These are phyloP conservation scores for Cepphus grylle DNA, from an alignment of 2,113 vertebrate species.

Conservation along the genomic window DNA sequence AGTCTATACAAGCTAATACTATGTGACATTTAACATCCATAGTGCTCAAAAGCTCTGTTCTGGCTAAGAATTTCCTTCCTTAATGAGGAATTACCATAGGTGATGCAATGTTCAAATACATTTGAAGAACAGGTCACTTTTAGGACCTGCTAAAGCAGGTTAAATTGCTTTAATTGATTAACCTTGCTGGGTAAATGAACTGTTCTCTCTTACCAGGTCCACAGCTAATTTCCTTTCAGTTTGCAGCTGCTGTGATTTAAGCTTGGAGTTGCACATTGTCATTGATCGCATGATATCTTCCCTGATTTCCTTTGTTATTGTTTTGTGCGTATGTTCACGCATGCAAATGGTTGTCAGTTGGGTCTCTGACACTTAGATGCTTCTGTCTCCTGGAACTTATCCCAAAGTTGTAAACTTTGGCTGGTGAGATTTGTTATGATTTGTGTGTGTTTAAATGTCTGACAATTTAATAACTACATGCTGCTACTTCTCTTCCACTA, in stretches of 20 bases:
- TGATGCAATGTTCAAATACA: neutral
- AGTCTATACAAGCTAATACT: neutral
- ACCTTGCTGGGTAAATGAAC: neutral
- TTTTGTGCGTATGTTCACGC: neutral
- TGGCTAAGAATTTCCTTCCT: neutral
- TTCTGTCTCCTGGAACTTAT: neutral
- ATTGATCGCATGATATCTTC: neutral
- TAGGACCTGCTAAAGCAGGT: neutral
- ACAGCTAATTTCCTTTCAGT: neutral
- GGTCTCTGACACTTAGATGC: neutral
- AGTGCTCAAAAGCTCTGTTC: neutral
- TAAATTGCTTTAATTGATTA: neutral
- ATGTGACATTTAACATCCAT: rapidly evolving
- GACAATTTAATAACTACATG: constrained; percentile 67
- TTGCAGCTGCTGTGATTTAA: neutral
- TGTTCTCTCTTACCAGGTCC: neutral
- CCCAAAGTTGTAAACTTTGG: constrained; percentile 4
- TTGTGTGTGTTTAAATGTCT: constrained; percentile 52
- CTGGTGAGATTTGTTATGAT: constrained; percentile 44
- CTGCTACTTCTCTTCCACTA: constrained; percentile 41
- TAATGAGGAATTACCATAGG: neutral
- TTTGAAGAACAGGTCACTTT: neutral
- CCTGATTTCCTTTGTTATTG: neutral
- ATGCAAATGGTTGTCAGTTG: neutral
- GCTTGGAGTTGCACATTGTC: neutral